phyloP scores from a whole-genome alignment of 2,888 invertebrate species.

The Yponomeuta malinellus region DNA sequence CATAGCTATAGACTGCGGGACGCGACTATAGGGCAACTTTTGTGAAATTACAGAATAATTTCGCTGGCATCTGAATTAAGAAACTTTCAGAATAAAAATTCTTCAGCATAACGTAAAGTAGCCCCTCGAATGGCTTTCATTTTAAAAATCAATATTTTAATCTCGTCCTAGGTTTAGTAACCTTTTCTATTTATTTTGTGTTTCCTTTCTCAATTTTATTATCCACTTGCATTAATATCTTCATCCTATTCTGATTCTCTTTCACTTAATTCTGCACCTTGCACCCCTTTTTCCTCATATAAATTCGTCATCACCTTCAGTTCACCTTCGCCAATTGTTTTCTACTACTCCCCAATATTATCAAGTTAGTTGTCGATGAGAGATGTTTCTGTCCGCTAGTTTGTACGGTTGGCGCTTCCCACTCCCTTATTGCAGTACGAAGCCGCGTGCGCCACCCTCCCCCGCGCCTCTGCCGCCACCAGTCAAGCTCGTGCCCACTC shows the following conservation, averaged over 20 bases:
- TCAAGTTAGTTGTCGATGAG: constrained; percentile 71
- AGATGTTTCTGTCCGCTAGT: constrained; percentile 81
- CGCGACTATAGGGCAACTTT: too few relatives aligned
- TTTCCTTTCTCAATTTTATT: neutral
- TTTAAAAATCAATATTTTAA: neutral
- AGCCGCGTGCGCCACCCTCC: constrained; percentile 86
- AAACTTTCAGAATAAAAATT: too few relatives aligned
- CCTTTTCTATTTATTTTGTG: neutral
- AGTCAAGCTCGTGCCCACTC: constrained; percentile 84
- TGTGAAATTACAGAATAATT: too few relatives aligned
- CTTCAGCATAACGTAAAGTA: too few relatives aligned
- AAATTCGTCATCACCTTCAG: neutral
- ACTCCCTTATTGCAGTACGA: constrained; percentile 96
- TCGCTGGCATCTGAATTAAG: neutral
- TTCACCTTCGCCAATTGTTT: neutral
- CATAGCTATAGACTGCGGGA: too few relatives aligned
- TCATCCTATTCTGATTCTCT: neutral
- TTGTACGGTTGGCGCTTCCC: constrained; percentile 97
- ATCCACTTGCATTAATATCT: neutral
- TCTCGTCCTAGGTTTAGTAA: neutral
- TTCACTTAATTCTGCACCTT: constrained; percentile 1
- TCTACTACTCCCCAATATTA: constrained; percentile 17
- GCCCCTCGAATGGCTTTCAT: neutral
- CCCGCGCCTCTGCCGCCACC: constrained; percentile 87
- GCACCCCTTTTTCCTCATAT: neutral